These are phyloP conservation scores for Urocyon cinereoargenteus DNA, from an alignment of 2,797 vertebrate species.

Conservation along the genomic window DNA sequence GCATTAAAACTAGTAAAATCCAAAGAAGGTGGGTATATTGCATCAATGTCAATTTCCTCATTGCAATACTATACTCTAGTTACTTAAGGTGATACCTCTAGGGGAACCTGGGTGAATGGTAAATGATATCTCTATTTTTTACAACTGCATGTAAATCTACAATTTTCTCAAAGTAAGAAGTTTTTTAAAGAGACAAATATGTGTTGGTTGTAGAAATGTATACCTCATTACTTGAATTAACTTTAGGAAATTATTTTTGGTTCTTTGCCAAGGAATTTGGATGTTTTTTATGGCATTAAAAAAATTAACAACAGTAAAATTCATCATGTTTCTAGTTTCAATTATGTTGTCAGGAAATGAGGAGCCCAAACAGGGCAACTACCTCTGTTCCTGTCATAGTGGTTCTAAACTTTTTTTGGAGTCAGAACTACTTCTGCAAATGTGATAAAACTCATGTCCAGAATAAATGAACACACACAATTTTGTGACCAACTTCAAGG, in stretches of 20 bases:
- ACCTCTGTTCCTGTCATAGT: neutral
- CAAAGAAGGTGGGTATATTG: neutral
- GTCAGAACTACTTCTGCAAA: neutral
- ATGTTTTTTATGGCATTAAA: neutral
- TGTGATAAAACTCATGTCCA: slow-evolving; percentile 2
- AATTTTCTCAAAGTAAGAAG: slow-evolving; percentile 35
- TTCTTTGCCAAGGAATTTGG: neutral
- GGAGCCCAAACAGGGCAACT: neutral
- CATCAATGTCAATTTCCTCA: slow-evolving; percentile 29
- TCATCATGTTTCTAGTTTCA: neutral
- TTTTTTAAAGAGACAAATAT: neutral
- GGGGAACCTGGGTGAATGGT: neutral
- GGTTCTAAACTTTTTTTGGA: neutral
- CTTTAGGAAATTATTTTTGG: neutral
- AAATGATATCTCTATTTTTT: neutral
- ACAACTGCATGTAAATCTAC: neutral
- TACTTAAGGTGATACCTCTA: neutral
- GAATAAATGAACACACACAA: slow-evolving; percentile 46
- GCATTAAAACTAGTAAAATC: slow-evolving; percentile 49
- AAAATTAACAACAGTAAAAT: neutral
- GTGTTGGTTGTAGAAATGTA: slow-evolving; percentile 12
- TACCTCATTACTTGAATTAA: neutral
- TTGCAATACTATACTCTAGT: neutral
- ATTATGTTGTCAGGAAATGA: slow-evolving; percentile 12
- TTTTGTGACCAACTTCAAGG: slow-evolving; percentile 46